These are phyloP conservation scores for Takifugu rubripes DNA, from an alignment of 2,797 vertebrate genomes.

Conservation along the genomic window DNA sequence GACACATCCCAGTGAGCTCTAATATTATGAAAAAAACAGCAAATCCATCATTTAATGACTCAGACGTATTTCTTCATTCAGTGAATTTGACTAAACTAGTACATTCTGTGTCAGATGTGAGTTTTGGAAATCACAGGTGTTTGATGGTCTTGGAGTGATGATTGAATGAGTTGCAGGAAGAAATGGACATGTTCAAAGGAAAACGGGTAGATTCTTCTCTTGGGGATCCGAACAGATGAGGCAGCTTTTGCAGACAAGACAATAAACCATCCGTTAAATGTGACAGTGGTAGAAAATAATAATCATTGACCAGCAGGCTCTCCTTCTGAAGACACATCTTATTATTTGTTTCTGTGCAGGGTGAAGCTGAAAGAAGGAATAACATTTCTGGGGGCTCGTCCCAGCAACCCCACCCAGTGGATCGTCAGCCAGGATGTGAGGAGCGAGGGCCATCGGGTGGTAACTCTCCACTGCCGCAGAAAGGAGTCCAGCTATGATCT, in stretches of 20 bases:
- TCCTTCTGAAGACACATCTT: no score
- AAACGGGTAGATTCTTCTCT: background rate
- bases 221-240: slow-evolving; percentile 43
- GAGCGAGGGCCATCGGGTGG: slow-evolving; percentile 84
- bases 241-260: slow-evolving; percentile 46
- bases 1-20: slow-evolving; percentile 3
- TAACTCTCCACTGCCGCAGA: slow-evolving; percentile 85
- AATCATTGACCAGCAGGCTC: slow-evolving; percentile 23
- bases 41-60: slow-evolving; percentile 4
- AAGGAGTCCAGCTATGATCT: slow-evolving; percentile 76
- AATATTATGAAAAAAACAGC: slow-evolving; percentile 15
- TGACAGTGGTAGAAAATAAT: slow-evolving; percentile 21
- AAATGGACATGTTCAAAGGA: background rate
- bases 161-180: slow-evolving; percentile 18
- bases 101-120: slow-evolving; percentile 3
- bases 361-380: slow-evolving; percentile 95
- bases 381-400: slow-evolving; percentile 82
- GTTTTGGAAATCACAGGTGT: slow-evolving; percentile 21
- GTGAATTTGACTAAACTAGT: slow-evolving; percentile 1
- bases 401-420: slow-evolving; percentile 88
- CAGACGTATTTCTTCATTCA: background rate
- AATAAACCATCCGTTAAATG: slow-evolving; percentile 11
- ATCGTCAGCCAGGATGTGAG: slow-evolving; percentile 87
- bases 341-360: slow-evolving; percentile 62
- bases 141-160: slow-evolving; percentile 18